Evolutionary conservation across 1,140 invertebrate genomes (phyloP).

Genomic region (Muscidifurax raptorellus): DNA sequence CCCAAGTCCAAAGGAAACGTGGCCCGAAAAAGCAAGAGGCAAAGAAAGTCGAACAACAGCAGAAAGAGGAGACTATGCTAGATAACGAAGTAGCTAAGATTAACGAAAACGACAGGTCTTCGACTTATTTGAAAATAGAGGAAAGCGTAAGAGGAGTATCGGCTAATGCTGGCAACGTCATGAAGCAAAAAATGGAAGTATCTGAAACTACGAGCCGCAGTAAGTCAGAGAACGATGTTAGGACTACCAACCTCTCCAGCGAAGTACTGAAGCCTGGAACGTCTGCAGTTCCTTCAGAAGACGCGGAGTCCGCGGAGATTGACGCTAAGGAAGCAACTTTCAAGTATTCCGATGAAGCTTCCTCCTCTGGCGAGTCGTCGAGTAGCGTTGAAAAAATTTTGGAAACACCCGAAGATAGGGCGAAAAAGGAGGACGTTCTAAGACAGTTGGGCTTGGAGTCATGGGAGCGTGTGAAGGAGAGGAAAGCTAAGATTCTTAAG

Average conservation of each 20-base stretch:
- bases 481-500: constrained; percentile 66
- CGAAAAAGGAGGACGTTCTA: constrained; percentile 74
- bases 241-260: constrained; percentile 20
- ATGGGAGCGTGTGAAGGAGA: constrained; percentile 69
- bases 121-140: constrained; percentile 54
- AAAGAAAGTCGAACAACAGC: constrained; percentile 68
- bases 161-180: constrained; percentile 46
- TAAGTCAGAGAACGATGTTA: constrained; percentile 71
- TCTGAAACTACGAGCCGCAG: constrained; percentile 60
- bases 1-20: constrained; percentile 57
- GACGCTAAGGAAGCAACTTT: constrained; percentile 61
- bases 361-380: constrained; percentile 72
- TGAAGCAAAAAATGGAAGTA: constrained; percentile 31
- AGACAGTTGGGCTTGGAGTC: constrained; percentile 72
- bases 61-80: constrained; percentile 71
- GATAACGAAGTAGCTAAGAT: constrained; percentile 73
- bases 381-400: constrained; percentile 65
- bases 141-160: constrained; percentile 61
- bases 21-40: constrained; percentile 65
- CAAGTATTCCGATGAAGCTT: constrained; percentile 75
- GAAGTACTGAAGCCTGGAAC: constrained; percentile 25
- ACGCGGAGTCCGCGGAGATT: neutral
- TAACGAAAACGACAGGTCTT: constrained; percentile 68
- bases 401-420: constrained; percentile 77
- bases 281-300: neutral